These are phyloP conservation scores for Avahi laniger DNA, from an alignment of 2,797 vertebrate genomes.

Conservation along the genomic window DNA sequence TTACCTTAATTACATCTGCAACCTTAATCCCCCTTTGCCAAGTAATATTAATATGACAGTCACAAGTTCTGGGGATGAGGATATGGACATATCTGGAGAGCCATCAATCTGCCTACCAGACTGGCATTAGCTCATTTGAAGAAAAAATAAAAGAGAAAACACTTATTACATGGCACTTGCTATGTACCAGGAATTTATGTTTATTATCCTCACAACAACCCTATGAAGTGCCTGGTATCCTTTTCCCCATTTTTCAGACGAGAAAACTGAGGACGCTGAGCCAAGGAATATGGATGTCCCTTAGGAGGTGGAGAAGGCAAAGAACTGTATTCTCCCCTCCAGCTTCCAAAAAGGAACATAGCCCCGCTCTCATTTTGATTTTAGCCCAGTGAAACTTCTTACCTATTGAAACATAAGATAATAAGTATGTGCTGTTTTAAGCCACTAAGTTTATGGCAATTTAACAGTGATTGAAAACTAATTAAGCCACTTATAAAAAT, in stretches of 20 bases:
- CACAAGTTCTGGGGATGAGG: neutral
- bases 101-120: neutral
- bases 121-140: neutral
- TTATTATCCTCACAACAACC: neutral
- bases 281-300: neutral
- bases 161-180: neutral
- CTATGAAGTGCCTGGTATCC: neutral
- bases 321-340: neutral
- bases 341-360: neutral
- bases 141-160: neutral
- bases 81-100: neutral
- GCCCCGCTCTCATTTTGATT: neutral
- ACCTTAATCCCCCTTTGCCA: neutral
- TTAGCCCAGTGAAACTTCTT: neutral
- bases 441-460: neutral
- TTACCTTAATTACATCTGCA: neutral
- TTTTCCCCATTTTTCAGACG: neutral
- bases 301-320: neutral
- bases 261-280: neutral
- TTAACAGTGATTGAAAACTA: neutral
- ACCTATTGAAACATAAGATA: neutral
- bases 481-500: conserved; percentile 15
- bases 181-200: neutral
- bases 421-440: neutral
- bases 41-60: neutral